Evolutionary conservation across 2,797 vertebrate genomes (phyloP).

Genomic region (Lepilemur ruficaudatus): DNA sequence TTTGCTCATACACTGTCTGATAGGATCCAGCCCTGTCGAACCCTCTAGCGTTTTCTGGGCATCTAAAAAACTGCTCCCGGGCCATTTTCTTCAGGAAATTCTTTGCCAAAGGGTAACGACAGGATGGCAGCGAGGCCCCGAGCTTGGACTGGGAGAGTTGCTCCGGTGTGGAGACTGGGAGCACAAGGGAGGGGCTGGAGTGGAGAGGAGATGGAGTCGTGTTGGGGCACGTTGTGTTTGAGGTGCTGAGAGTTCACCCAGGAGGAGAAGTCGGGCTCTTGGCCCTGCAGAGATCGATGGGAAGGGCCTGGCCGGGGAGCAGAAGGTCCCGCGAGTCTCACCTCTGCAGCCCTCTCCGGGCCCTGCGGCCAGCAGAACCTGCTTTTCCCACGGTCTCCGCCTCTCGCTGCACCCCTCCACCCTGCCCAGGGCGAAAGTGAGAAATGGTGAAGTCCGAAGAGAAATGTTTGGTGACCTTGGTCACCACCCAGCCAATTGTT

Average conservation of each 20-base stretch:
- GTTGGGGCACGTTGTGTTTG: background rate
- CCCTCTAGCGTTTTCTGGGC: background rate
- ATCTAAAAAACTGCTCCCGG: background rate
- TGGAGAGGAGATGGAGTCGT: background rate
- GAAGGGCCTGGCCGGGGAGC: background rate
- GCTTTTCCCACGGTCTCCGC: background rate
- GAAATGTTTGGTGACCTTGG: background rate
- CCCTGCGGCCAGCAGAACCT: background rate
- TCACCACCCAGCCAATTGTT: background rate
- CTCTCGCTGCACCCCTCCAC: background rate
- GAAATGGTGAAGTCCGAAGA: background rate
- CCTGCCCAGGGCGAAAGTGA: background rate
- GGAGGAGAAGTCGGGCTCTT: too few species aligned
- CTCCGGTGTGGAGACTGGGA: background rate
- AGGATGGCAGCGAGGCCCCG: background rate
- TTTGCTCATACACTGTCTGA: background rate
- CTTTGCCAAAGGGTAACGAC: background rate
- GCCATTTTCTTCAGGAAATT: background rate
- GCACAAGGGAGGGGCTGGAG: background rate
- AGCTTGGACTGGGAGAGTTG: background rate
- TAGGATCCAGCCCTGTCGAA: background rate
- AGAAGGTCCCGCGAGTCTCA: fast-evolving
- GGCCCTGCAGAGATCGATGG: background rate
- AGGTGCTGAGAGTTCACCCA: too few species aligned
- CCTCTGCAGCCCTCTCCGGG: background rate